Base-by-base conservation (phyloP, 2,797 vertebrate genomes). In the Hipposideros larvatus region DNA sequence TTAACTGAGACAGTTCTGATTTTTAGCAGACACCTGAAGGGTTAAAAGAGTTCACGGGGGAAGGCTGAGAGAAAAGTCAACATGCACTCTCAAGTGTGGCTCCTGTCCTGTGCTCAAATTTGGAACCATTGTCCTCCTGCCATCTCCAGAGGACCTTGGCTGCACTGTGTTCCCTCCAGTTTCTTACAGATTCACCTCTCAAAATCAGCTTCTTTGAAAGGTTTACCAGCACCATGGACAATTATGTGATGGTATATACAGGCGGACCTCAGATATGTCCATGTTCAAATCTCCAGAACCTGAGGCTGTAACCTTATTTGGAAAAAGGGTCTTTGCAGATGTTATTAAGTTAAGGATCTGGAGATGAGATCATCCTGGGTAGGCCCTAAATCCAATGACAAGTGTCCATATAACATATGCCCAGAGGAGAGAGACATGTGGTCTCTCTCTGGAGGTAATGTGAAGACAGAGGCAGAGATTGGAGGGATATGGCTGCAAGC, bases 1-100 rank as follows among this genome's bases (percentile, higher is more conserved):
- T 91, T 51, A 61, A 9, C 63, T 79, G 91, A 68, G 87, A 63
- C 77, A 55, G 61, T 95, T 94, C 48, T 1, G 34, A 94, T 93
- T 97, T 96, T 83, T 90, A 90, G 93, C 80, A 41, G 48, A 61
- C 31, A 4, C 57, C 65, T 63, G 22, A 78, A 87, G 66, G 66
- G 41, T 75, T 85, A 59, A n/a, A 48, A 43, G 53, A 51, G 31
- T 37, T 57, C 22, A 19, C 7, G 2, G 5, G 53, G 24, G 41
- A 87, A 82, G 46, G 31, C 80, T 15, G n/a, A 55, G 41, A 63
- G 11, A 75, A 68, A 90, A 94, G 31, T 24, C 82, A 19, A 57
- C 37, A 65, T 34, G 19, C 37, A 7, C n/a, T 83, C 89, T 86
- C 75, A 88, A 78, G 57, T 46, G 21, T 70, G 57, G 8, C 34